Evolutionary conservation across 2,113 vertebrate species (phyloP).

Genomic region (Pluvialis apricaria): DNA sequence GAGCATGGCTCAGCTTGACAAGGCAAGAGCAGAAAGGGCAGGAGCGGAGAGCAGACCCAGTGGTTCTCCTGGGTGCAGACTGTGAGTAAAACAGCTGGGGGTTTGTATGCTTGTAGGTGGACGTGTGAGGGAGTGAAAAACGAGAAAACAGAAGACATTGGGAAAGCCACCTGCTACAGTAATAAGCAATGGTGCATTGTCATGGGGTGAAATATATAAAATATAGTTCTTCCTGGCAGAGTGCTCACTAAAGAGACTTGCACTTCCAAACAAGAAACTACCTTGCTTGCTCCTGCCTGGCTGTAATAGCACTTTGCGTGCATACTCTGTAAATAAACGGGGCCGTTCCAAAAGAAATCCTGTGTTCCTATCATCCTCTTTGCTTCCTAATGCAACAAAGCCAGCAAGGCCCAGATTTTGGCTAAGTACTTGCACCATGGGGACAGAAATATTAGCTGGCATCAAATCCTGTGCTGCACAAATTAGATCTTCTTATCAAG

Average conservation of each 20-base stretch:
- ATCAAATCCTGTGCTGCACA: background rate
- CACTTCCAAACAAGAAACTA: background rate
- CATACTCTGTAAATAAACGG: background rate
- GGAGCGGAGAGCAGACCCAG: background rate
- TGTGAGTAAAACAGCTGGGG: background rate
- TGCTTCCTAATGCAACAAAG: background rate
- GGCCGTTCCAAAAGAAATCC: background rate
- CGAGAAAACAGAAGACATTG: background rate
- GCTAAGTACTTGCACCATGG: background rate
- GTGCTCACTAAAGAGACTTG: background rate
- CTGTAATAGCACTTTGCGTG: background rate
- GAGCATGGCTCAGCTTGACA: background rate
- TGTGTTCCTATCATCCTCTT: background rate
- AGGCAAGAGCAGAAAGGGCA: background rate
- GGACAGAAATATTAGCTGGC: conserved; percentile 9
- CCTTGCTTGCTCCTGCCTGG: background rate
- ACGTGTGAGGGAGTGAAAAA: background rate
- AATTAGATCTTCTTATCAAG: conserved; percentile 40
- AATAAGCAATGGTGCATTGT: background rate
- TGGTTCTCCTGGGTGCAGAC: background rate
- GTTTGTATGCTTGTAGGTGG: background rate
- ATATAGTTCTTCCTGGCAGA: background rate
- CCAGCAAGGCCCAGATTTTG: background rate
- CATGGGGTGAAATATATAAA: background rate
- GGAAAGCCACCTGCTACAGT: background rate